phyloP scores from a whole-genome alignment of 2,113 vertebrate species.

The Megaceryle torquata region DNA sequence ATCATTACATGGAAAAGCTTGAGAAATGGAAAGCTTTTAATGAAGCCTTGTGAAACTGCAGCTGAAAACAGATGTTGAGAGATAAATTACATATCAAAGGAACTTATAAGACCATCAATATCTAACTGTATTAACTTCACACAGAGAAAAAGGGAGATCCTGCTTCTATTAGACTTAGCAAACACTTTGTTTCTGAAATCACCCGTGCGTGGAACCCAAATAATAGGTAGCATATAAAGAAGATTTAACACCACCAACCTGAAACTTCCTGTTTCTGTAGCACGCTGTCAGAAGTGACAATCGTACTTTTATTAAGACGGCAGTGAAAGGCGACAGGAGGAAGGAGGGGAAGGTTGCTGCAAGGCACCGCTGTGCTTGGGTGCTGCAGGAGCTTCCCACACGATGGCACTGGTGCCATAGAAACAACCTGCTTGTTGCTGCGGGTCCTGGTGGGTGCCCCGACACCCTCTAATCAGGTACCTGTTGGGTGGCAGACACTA shows the following conservation, averaged over 20 bases:
- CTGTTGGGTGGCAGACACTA: slow-evolving; percentile 5
- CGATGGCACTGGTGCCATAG: slow-evolving; percentile 69
- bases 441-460: background rate
- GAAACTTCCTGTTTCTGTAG: background rate
- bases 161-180: background rate
- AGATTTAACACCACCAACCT: background rate
- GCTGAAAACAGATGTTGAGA: background rate
- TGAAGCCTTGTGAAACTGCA: background rate
- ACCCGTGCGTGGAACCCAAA: background rate
- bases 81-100: background rate
- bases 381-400: slow-evolving; percentile 52
- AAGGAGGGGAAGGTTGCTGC: background rate
- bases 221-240: background rate
- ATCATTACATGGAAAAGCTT: background rate
- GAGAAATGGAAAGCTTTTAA: background rate
- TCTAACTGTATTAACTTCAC: background rate
- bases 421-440: no score
- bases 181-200: background rate
- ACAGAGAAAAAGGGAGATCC: background rate
- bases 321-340: background rate
- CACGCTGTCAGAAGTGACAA: background rate
- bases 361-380: background rate
- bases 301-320: background rate
- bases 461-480: background rate
- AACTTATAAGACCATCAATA: background rate